Base-by-base conservation (phyloP, 2,888 invertebrate genomes). In the Megastigmus dorsalis region DNA sequence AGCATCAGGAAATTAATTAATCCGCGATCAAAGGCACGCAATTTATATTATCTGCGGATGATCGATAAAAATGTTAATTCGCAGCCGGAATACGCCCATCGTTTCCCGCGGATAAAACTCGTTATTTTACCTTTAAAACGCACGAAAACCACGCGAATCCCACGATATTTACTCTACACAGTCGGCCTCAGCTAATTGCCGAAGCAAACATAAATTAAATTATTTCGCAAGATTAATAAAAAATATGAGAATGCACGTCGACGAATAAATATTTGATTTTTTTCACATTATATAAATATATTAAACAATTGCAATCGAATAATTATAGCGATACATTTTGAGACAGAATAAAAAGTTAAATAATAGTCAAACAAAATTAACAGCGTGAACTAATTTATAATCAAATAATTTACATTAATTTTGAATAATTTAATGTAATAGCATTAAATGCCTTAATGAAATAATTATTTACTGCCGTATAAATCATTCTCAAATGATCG, bases 1-100 rank as follows among this genome's bases (percentile, higher is more conserved):
- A 62, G 33, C 54, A 55, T 48, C 45, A 50, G 33, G 43, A 68
- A 68, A 68, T 68, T 74, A 74, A 74, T 74, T 60, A 74, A 48
- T 55, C n/a, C 20, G 18, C 60, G 59, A 69, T 65, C 63, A 69
- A 69, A 73, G 54, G 10, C 26, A 10, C 30, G 52, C 30, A 41
- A 28, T 68, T 55, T 54, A 18, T 65, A 66, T 54, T 70, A 70
- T 70, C 60, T n/a, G n/a, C 18, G 26, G 10, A 30, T 28, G 41
- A 62, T 62, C 73, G 60, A 73, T 73, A 62, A 69, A 69, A 76
- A 76, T 76, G 72, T 59, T 63, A 76, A 76, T 72, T 62, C 43
- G 36, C 41, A 10, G 30, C n/a, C 10, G 28, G 13, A 48, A 23
- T 15, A 23, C 28, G 63, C 30, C 13, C 54, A 54, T 67, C 65